phyloP scores from a whole-genome alignment of 2,113 vertebrate genomes.

The Numenius arquata region DNA sequence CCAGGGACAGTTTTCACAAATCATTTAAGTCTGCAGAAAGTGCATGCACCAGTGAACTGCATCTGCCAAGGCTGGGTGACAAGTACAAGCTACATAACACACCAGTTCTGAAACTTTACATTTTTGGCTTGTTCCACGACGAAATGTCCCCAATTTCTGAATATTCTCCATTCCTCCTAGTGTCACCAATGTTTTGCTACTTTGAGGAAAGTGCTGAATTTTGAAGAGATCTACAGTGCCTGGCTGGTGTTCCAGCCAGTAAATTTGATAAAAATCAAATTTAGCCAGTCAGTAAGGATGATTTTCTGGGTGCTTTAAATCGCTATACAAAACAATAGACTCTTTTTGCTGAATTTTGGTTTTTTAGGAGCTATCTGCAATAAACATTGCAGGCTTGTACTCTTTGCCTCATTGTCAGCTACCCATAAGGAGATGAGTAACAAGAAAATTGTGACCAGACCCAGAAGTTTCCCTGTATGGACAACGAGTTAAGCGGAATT shows the following conservation, averaged over 20 bases:
- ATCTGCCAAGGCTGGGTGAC: not conserved
- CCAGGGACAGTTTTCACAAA: not conserved
- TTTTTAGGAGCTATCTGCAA: not conserved
- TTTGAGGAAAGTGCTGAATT: not conserved
- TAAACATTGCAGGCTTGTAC: not conserved
- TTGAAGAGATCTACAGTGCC: not conserved
- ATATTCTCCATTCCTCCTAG: not conserved
- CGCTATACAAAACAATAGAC: not conserved
- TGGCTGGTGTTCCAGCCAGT: not conserved
- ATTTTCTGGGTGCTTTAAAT: not conserved
- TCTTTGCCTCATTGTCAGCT: not conserved
- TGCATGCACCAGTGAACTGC: not conserved
- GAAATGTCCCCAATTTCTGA: not conserved
- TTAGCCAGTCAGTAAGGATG: not conserved
- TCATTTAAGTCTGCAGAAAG: not conserved
- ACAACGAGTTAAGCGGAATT: not conserved
- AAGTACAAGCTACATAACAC: not conserved
- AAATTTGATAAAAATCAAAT: not conserved
- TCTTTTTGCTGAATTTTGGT: not conserved
- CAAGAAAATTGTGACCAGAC: not conserved
- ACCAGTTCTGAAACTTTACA: not conserved
- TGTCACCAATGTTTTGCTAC: not conserved
- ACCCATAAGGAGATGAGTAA: not conserved
- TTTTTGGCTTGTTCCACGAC: fast-evolving
- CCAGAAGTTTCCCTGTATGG: not conserved